Percentiles rank a stretch among this genome's conserved stretches.
Evolutionary conservation across 1,140 invertebrate species (phyloP).

Genomic region (Calephelis virginiensis): DNA sequence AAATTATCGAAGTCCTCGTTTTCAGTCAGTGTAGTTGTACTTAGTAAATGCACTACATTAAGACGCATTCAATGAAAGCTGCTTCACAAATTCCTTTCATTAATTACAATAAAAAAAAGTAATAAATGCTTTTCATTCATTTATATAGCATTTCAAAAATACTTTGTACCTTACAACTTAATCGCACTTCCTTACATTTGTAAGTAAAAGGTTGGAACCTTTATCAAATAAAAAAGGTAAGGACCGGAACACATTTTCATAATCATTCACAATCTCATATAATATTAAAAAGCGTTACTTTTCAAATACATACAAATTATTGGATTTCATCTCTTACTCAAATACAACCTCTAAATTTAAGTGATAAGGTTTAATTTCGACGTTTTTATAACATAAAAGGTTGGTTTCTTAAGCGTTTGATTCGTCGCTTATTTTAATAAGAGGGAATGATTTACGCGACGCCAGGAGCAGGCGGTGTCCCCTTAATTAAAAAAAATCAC

Average conservation of each 20-base stretch:
- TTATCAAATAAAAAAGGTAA: not conserved
- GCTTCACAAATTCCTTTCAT: too few relatives aligned
- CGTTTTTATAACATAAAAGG: slow-evolving; percentile 18
- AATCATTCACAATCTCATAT: slow-evolving; percentile 49
- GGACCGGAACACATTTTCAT: not conserved
- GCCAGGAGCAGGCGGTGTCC: slow-evolving; percentile 51
- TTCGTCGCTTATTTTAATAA: slow-evolving; percentile 64
- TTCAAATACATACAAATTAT: slow-evolving; percentile 41
- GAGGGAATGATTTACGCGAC: slow-evolving; percentile 61
- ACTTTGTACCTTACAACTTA: too few relatives aligned
- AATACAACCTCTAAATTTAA: slow-evolving; percentile 24
- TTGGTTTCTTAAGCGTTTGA: slow-evolving; percentile 53
- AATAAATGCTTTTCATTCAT: too few relatives aligned
- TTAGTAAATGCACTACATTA: too few relatives aligned
- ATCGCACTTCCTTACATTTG: too few relatives aligned
- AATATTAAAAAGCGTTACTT: slow-evolving; percentile 55
- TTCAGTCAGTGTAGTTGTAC: too few relatives aligned
- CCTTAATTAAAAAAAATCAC: slow-evolving; percentile 58
- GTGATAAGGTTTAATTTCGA: slow-evolving; percentile 27
- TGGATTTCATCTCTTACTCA: slow-evolving; percentile 27
- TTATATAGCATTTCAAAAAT: too few relatives aligned
- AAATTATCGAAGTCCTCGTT: too few relatives aligned
- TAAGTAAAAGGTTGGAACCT: too few relatives aligned
- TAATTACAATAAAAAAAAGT: too few relatives aligned
- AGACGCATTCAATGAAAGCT: too few relatives aligned